Conservation (phyloP, 2,888 invertebrate genomes). For the Mythimna albipuncta region DNA sequence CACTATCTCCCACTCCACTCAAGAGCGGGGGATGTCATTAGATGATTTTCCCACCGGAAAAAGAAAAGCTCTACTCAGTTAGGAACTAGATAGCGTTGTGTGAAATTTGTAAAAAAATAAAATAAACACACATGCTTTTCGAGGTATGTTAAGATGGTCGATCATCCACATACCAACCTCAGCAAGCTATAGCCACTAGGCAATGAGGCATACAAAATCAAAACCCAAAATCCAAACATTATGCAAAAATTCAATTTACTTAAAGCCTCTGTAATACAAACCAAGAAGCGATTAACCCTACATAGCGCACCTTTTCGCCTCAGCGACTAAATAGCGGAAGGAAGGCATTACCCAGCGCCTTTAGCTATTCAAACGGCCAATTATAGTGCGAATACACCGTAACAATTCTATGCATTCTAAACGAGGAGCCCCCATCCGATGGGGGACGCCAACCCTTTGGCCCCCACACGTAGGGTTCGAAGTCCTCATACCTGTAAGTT, state of each 20-base stretch:
- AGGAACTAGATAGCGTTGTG: too few relatives aligned
- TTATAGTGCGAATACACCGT: conserved; percentile 58
- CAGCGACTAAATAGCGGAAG: conserved; percentile 47
- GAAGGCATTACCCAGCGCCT: conserved; percentile 50
- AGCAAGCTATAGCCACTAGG: too few relatives aligned
- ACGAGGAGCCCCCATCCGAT: conserved; percentile 46
- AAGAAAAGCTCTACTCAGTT: too few relatives aligned
- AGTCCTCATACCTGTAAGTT: conserved; percentile 38
- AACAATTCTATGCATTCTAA: conserved; percentile 65
- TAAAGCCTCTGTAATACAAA: conserved; percentile 8
- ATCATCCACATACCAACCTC: too few relatives aligned
- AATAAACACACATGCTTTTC: too few relatives aligned
- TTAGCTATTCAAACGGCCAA: conserved; percentile 57
- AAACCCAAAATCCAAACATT: background rate
- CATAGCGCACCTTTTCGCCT: conserved; percentile 10
- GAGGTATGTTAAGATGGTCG: too few relatives aligned
- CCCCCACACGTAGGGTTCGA: conserved; percentile 20
- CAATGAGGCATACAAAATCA: too few relatives aligned
- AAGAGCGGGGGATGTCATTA: too few relatives aligned
- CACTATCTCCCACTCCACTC: too few relatives aligned
- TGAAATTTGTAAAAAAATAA: too few relatives aligned
- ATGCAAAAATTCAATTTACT: conserved; percentile 29
- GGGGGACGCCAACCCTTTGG: conserved; percentile 8
- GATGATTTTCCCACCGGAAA: too few relatives aligned
- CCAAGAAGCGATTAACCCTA: conserved; percentile 26